Percentiles rank a stretch among this genome's conserved stretches.
Conservation (phyloP, 2,797 vertebrate species). For the Hylomyscus alleni region DNA sequence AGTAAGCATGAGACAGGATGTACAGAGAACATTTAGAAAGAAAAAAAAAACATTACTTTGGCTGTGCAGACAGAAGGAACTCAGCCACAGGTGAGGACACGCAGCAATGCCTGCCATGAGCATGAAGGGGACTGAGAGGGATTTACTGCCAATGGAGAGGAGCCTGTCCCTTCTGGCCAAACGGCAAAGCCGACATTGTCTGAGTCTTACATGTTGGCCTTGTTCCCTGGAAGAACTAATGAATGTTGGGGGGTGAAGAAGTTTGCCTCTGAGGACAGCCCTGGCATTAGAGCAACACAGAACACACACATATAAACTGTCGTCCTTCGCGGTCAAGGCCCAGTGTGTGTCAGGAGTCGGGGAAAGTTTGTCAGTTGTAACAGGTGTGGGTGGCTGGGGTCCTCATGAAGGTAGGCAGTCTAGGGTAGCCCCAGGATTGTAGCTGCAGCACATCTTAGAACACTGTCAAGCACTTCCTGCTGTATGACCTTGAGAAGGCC, state of each 20-base stretch:
- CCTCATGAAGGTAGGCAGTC: neutral
- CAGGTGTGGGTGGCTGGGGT: neutral
- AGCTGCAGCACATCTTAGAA: neutral
- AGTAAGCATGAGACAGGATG: neutral
- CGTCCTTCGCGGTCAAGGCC: neutral
- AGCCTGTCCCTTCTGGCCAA: neutral
- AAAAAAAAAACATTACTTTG: neutral
- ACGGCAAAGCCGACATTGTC: neutral
- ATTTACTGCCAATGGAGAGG: neutral
- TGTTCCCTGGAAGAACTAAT: neutral
- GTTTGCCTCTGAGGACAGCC: neutral
- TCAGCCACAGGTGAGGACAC: neutral
- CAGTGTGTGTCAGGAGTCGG: neutral
- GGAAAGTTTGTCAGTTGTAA: neutral
- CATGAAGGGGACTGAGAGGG: neutral
- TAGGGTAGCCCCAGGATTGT: neutral
- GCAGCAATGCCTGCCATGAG: neutral
- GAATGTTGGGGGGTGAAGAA: neutral
- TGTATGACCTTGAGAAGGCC: neutral
- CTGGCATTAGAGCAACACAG: neutral
- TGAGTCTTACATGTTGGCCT: neutral
- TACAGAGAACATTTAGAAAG: neutral
- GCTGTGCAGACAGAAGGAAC: conserved; percentile 21
- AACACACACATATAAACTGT: neutral
- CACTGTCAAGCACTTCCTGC: neutral